phyloP scores from a whole-genome alignment of 2,888 invertebrate genomes.

The Trichogramma dendrolimi region DNA sequence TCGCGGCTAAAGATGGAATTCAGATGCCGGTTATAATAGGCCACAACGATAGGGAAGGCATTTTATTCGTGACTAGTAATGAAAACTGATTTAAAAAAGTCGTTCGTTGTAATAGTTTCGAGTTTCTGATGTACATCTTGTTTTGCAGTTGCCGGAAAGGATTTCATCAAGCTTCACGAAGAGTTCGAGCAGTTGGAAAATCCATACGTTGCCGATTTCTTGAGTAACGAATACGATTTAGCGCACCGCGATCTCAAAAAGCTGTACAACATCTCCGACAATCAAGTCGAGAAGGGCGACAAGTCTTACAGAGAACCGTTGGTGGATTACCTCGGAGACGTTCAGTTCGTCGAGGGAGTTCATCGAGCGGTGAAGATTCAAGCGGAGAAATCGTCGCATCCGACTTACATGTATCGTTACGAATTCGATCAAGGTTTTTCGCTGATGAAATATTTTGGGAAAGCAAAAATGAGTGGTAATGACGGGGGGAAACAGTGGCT shows the following conservation, averaged over 20 bases:
- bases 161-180: neutral
- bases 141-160: neutral
- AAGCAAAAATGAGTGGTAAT: too few relatives aligned
- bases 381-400: conserved; percentile 1
- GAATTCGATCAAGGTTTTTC: too few relatives aligned
- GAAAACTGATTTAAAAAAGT: neutral
- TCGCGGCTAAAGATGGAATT: conserved; percentile 21
- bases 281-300: conserved; percentile 12
- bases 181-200: conserved; percentile 23
- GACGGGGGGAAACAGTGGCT: too few relatives aligned
- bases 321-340: conserved; percentile 31
- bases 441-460: too few relatives aligned
- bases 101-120: neutral
- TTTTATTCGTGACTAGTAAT: conserved; percentile 20
- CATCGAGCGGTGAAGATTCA: conserved; percentile 34
- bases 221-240: conserved; percentile 25
- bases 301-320: conserved; percentile 19
- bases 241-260: conserved; percentile 28
- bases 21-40: conserved; percentile 37
- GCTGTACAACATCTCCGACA: conserved; percentile 35
- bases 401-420: too few relatives aligned
- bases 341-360: conserved; percentile 34
- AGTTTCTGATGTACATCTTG: too few relatives aligned
- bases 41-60: conserved; percentile 31
- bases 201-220: conserved; percentile 20